Conservation (phyloP, 1,140 invertebrate species). For the Onthophagus taurus region DNA sequence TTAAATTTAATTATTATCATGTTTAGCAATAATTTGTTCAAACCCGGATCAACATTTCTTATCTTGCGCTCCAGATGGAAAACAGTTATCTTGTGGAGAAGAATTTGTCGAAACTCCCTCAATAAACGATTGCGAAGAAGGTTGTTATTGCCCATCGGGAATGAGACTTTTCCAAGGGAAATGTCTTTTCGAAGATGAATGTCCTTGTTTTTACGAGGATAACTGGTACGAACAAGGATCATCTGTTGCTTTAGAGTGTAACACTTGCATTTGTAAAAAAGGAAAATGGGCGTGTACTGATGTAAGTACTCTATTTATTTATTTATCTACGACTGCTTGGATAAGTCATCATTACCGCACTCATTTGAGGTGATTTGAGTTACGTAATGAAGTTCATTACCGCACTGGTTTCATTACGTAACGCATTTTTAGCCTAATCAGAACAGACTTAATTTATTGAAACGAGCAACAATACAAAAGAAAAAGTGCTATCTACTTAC, state of each 20-base stretch:
- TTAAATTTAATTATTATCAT: slow-evolving; percentile 16
- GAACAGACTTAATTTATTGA: too few species aligned
- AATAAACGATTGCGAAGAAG: slow-evolving; percentile 60
- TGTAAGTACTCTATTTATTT: slow-evolving; percentile 19
- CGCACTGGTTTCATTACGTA: too few species aligned
- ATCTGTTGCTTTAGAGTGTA: slow-evolving; percentile 69
- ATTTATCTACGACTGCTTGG: too few species aligned
- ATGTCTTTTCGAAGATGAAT: slow-evolving; percentile 62
- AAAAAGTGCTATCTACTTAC: too few species aligned
- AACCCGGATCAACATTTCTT: slow-evolving; percentile 55
- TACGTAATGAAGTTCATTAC: too few species aligned
- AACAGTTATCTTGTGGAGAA: slow-evolving; percentile 37
- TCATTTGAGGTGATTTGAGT: too few species aligned
- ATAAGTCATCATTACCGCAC: too few species aligned
- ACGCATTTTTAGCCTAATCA: too few species aligned
- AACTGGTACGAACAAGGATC: slow-evolving; percentile 61
- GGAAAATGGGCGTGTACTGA: slow-evolving; percentile 75
- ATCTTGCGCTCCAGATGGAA: slow-evolving; percentile 53
- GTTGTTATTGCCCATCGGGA: slow-evolving; percentile 75
- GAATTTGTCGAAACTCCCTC: slow-evolving; percentile 28
- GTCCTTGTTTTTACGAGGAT: slow-evolving; percentile 72
- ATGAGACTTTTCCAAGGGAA: slow-evolving; percentile 58
- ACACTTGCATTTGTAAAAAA: slow-evolving; percentile 65
- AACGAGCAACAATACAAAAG: too few species aligned
- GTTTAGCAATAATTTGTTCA: slow-evolving; percentile 60